Evolutionary conservation across 2,797 vertebrate species (phyloP).

Genomic region (Cheirogaleus major): DNA sequence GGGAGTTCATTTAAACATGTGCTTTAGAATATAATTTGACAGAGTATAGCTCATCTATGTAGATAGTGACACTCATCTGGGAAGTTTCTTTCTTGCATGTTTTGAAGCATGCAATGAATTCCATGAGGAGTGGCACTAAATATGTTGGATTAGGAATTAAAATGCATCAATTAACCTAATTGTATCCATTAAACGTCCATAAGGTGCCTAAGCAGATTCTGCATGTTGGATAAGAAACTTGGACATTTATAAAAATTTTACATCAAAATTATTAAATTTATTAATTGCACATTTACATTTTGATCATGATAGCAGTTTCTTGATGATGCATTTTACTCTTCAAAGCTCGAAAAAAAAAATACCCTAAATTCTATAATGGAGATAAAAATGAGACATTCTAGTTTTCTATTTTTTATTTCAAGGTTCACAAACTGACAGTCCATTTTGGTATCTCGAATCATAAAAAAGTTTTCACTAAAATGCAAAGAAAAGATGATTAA

Average conservation of each 20-base stretch:
- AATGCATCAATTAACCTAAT: not conserved
- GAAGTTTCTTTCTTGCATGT: not conserved
- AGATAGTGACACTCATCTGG: not conserved
- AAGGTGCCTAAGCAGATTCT: not conserved
- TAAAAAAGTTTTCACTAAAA: not conserved
- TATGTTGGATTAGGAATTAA: not conserved
- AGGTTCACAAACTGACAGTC: not conserved
- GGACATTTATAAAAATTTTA: not conserved
- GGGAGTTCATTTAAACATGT: not conserved
- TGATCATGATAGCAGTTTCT: not conserved
- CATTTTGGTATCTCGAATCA: not conserved
- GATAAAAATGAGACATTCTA: not conserved
- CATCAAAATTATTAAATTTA: not conserved
- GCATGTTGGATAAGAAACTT: not conserved
- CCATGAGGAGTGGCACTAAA: not conserved
- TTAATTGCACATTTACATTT: not conserved
- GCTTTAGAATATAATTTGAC: not conserved
- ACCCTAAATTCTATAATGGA: not conserved
- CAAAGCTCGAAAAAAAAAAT: not conserved
- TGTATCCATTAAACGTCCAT: not conserved
- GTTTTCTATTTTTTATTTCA: not conserved
- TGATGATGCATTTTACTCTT: not conserved
- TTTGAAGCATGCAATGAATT: slow-evolving; percentile 2
- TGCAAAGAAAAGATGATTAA: not conserved
- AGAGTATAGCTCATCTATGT: not conserved